These are phyloP conservation scores for Drosophila neotestacea DNA, from an alignment of 2,888 invertebrate genomes.

Conservation along the genomic window DNA sequence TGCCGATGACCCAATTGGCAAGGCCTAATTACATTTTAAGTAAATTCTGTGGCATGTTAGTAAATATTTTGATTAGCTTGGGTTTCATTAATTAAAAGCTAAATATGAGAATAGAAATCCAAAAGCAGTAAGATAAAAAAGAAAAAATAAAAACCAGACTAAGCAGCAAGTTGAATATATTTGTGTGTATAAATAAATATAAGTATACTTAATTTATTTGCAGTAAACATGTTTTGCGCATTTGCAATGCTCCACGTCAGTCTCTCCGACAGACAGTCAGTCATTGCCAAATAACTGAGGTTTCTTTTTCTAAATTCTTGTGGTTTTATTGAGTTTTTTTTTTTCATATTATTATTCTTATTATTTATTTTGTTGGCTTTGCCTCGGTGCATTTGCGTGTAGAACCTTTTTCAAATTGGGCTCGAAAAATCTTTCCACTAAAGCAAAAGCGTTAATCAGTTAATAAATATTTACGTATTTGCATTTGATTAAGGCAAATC, in stretches of 20 bases:
- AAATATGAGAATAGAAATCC: conserved; percentile 27
- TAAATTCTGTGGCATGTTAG: conserved; percentile 34
- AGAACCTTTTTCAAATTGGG: conserved; percentile 35
- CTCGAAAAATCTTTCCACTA: conserved; percentile 57
- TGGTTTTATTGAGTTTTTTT: conserved; percentile 32
- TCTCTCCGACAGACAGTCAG: conserved; percentile 18
- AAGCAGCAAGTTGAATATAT: conserved; percentile 34
- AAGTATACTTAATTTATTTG: conserved; percentile 37
- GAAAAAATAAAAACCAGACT: conserved; percentile 29
- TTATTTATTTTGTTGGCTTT: conserved; percentile 12
- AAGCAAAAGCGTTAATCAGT: conserved; percentile 59
- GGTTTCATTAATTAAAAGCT: conserved; percentile 33
- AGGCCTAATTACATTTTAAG: conserved; percentile 53
- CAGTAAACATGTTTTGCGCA: conserved; percentile 66
- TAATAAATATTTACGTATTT: conserved; percentile 65
- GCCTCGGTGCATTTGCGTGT: conserved; percentile 57
- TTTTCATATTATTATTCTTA: conserved; percentile 13
- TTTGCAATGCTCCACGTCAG: conserved; percentile 35
- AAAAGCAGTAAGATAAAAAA: background rate
- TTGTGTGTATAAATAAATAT: conserved; percentile 32
- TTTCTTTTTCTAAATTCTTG: conserved; percentile 54
- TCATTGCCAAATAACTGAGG: conserved; percentile 73
- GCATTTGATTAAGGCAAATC: conserved; percentile 41
- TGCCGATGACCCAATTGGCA: conserved; percentile 43
- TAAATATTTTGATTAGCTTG: conserved; percentile 37